Evolutionary conservation across 2,113 vertebrate species (phyloP), one percentile per base, ranked within the genome.

Genomic region (Gobius niger): DNA sequence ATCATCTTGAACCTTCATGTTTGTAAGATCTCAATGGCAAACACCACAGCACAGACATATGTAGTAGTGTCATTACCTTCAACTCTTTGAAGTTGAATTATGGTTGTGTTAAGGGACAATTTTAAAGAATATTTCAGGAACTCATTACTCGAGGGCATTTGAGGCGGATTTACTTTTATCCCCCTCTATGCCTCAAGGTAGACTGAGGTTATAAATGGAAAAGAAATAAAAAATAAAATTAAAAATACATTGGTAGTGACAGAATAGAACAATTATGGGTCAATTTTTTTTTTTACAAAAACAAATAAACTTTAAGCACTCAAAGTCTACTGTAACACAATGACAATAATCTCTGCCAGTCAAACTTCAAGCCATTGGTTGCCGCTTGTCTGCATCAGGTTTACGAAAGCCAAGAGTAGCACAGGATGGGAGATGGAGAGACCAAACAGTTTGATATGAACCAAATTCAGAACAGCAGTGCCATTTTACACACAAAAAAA

Each of bases 361-460:
- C 72, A 77, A 52, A 66, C 11, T 81, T 9, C 59, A 73, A 76
- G 67, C 50, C 56, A 56, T 56, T 65, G 47, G 24, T 24, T 24
- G n/a, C n/a, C n/a, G 51, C 70, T 63, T 42, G 51, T 67, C 50
- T 82, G 69, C 77, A 82, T 78, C 54, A 80, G 67, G 49, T 9
- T 53, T 74, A 54, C 77, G 72, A 82, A 84, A 63, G 68, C 51
- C 79, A 79, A 67, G 75, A 67, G 42, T 44, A 42, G 12, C 15
- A 73, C 12, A 51, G 56, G 70, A 7, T 63, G 49, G 84, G 60
- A 75, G 73, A 80, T 69, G 73, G 47, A 47, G 56, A 1, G 44
- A 78, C 12, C 75, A 67, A 62, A 72, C 54, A 70, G 65, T 72
- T 68, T 82, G 78, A 84, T 85, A 82, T 80, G 75, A 86, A 76